Base-by-base conservation (phyloP, 2,113 vertebrate species). In the Pseudorasbora parva region DNA sequence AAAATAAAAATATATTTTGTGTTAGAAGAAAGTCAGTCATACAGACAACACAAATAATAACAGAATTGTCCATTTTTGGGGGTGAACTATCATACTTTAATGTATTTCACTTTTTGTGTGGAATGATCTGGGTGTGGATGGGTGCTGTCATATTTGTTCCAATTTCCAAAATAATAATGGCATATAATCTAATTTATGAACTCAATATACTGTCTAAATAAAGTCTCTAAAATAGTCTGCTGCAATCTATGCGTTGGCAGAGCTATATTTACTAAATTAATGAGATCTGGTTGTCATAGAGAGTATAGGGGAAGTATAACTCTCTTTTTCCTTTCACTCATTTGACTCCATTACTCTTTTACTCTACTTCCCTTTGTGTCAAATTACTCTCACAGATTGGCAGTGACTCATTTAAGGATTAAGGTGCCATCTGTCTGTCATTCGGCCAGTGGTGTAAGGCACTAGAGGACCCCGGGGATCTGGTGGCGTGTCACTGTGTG, bases 371-470 rank as follows among this genome's bases (percentile, higher is more conserved):
- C 51, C 54, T 85, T 87, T 88, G 86, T 87, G 83, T 33, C 45
- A 37, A 62, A 76, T 75, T 77, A 64, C 71, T 66, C 17, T 91
- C 88, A 87, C 27, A 33, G 49, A 88, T 88, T 86, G 85, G 81
- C 7, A 27, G 80, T 47, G 69, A 84, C 47, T 78, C 78, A 87
- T 85, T 12, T 7, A 56, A 86, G 84, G 87, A 87, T 91, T 89
- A 86, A 88, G 17, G 66, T 87, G 72, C 85, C 64, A 66, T 74
- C 83, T 87, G 78, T 84, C 88, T 90, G 87, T 91, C 90, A 91
- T 79, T 88, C 74, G n/a, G 37, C 12, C 1, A 23, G 54, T 57
- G 62, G 62, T 64, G 60, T 43, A 66, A 90, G 87, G 82, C 81
- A 49, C 59, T 27, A 77, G 85, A 19, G 82, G 76, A 84, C 86